phyloP scores from a whole-genome alignment of 2,888 invertebrate genomes.

The Alloscopus bannaensis region DNA sequence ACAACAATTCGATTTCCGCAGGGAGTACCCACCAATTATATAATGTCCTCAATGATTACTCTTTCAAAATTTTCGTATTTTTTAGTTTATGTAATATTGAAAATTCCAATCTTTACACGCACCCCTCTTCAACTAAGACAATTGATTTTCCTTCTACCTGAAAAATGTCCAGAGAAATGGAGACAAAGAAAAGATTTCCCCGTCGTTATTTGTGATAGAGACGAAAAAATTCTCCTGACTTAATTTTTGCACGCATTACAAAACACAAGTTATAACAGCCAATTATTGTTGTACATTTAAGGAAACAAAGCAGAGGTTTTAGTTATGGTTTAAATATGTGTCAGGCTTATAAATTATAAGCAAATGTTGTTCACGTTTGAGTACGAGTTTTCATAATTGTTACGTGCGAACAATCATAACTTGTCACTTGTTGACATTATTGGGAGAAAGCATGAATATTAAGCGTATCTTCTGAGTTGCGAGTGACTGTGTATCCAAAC shows the following conservation, averaged over 20 bases:
- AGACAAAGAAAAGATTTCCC: neutral
- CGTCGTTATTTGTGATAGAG: conserved; percentile 1
- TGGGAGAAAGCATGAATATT: too few relatives aligned
- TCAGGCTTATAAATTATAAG: neutral
- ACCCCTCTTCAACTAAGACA: too few relatives aligned
- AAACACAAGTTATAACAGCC: neutral
- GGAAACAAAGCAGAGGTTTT: neutral
- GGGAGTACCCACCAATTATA: too few relatives aligned
- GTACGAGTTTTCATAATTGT: neutral
- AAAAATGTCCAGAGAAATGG: neutral
- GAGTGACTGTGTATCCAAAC: too few relatives aligned
- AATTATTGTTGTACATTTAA: too few relatives aligned
- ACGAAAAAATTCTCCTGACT: neutral
- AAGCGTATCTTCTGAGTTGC: too few relatives aligned
- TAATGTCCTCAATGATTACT: too few relatives aligned
- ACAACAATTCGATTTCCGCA: too few relatives aligned
- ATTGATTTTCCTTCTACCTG: neutral
- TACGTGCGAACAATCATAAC: neutral
- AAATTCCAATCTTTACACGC: too few relatives aligned
- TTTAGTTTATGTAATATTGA: too few relatives aligned
- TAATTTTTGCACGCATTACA: conserved; percentile 1
- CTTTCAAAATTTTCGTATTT: too few relatives aligned
- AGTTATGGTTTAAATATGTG: conserved; percentile 7
- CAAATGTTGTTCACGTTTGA: neutral
- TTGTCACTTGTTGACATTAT: neutral